phyloP scores from a whole-genome alignment of 2,888 invertebrate genomes.

The Pollenia labialis region DNA sequence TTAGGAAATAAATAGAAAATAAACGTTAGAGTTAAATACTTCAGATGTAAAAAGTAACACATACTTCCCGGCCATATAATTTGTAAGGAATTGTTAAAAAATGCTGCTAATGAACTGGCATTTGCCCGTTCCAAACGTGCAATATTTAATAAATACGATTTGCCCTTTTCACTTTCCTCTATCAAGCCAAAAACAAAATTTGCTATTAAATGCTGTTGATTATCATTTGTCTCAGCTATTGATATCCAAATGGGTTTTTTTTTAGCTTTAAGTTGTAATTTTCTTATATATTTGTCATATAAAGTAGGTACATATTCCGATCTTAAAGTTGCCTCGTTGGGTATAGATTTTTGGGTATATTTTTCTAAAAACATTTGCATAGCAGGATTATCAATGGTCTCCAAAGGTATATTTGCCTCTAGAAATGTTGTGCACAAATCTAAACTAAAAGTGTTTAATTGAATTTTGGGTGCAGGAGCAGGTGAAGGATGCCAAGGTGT shows the following conservation, averaged over 20 bases:
- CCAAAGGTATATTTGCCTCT: constrained; percentile 49
- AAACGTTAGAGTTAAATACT: not conserved
- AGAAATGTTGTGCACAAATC: constrained; percentile 57
- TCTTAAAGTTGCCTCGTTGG: constrained; percentile 9
- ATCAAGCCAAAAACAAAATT: constrained; percentile 58
- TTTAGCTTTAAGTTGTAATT: constrained; percentile 46
- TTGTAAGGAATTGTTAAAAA: constrained; percentile 57
- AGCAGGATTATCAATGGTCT: constrained; percentile 33
- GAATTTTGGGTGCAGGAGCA: not conserved
- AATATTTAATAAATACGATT: constrained; percentile 54
- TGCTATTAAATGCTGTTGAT: constrained; percentile 22
- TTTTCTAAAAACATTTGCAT: constrained; percentile 50
- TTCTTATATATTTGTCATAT: constrained; percentile 47
- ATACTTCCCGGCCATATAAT: constrained; percentile 57
- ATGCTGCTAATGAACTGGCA: constrained; percentile 49
- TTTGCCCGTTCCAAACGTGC: constrained; percentile 25
- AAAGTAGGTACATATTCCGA: constrained; percentile 35
- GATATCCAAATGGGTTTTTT: constrained; percentile 54
- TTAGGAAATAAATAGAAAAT: too few relatives aligned
- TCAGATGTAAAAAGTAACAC: not conserved
- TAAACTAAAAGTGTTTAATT: constrained; percentile 36
- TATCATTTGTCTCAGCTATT: constrained; percentile 24
- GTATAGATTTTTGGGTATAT: constrained; percentile 40
- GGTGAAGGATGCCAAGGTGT: not conserved
- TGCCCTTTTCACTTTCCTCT: constrained; percentile 43